Base-by-base conservation (phyloP, 2,797 vertebrate species). In the Phalanger gymnotis region DNA sequence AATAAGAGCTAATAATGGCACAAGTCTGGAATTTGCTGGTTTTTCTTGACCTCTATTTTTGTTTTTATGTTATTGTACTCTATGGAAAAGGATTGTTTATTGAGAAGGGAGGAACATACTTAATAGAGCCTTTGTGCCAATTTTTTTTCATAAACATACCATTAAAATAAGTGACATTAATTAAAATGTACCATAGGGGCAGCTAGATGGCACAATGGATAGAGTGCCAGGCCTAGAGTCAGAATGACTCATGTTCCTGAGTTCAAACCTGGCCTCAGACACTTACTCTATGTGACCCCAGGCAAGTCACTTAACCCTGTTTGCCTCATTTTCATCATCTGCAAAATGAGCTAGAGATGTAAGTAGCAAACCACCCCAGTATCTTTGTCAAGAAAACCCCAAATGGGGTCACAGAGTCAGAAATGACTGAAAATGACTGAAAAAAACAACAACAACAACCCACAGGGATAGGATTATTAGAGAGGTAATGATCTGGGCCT, bases 101-200 rank as follows among this genome's bases (percentile, higher is more conserved):
- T 66, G 40, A 81, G 19, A 58, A 16, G 91, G n/a, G 91, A 96
- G 54, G 94, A 96, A 93, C 90, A 73, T 51, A 54, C 91, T 95
- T 95, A 73, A 22, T 94, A 92, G 58, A 94, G 2, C 30, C 51
- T 91, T 58, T 96, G 95, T 94, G 34, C 34, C 27, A 92, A n/a
- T 30, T 53, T 97, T 34, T 92, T 96, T 40, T 58, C 58, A 28
- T 93, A 61, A 95, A 73, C 9, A 9, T 95, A 5, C 90, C 57
- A 87, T 97, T 97, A 95, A 97, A 97, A 93, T 92, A 52, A 96
- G 31, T 96, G 92, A 47, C 90, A 95, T 96, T 87, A 56, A 10
- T 96, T 95, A 94, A 89, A 94, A 92, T 94, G 34, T 81, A 93
- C n/a, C 34, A 53, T 16, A n/a, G 13, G 5, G 61, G 14, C 34